Evolutionary conservation across 2,797 vertebrate species (phyloP), one percentile per base, ranked within the genome.

Genomic region (Peromyscus aztecus): DNA sequence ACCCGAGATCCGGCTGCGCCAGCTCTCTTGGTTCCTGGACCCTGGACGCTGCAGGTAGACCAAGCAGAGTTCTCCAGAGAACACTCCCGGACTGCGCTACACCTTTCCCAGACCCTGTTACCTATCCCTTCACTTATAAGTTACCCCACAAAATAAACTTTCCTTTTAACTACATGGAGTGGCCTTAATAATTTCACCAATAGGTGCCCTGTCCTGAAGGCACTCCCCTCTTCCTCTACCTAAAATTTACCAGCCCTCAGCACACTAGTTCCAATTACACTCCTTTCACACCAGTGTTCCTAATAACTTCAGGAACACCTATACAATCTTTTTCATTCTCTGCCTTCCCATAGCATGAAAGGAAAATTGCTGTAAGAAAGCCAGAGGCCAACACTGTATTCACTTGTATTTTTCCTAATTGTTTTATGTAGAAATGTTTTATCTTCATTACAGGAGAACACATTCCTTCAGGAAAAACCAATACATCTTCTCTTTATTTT

Each of bases 361-460:
- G 11, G 83, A 31, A 92, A 75, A 77, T 34, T 40, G 91, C 55
- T 71, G 2, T 21, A 61, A 31, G 71, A 67, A 90, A 92, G 43
- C 83, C 17, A 4, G 55, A 16, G 89, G 65, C 91, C 89, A 91
- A 40, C 37, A 91, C 13, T 61, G 43, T 87, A 21, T 52, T 96
- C 89, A 31, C 67, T 82, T 59, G 19, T 83, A 46, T 78, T 93
- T 95, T 83, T 46, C 49, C 78, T 96, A 85, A 95, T 96, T 94
- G 65, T 88, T 97, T 94, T 77, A 83, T 84, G 37, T 85, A 71
- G 24, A 96, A 89, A 88, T 95, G 46, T 67, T 96, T 94, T 82
- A 55, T 89, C 96, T 93, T 90, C 77, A 52, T 75, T 84, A 92
- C 46, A 83, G n/a, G 31, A 96, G 75, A 92, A 94, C 57, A 40